Conservation (phyloP, 1,140 invertebrate species). For the Drosophila erecta region DNA sequence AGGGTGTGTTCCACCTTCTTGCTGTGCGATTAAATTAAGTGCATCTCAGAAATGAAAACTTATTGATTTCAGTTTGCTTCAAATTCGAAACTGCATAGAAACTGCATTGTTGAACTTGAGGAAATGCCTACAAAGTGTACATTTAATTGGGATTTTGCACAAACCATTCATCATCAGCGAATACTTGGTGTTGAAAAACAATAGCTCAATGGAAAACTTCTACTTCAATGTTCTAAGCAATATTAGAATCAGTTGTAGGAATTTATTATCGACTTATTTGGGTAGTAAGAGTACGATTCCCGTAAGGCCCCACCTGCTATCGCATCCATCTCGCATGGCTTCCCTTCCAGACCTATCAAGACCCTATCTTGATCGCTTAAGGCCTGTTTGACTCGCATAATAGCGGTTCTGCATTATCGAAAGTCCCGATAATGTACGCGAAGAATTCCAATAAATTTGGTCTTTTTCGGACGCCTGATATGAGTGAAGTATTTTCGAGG, state of each 20-base stretch:
- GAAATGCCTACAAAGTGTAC: background rate
- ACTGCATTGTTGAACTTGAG: background rate
- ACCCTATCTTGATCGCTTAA: constrained; percentile 69
- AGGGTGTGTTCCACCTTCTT: constrained; percentile 29
- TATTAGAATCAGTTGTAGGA: no score
- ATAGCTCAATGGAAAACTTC: no score
- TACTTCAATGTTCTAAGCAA: no score
- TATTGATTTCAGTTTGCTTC: no score
- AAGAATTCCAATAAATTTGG: constrained; percentile 53
- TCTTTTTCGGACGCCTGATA: constrained; percentile 21
- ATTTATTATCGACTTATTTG: constrained; percentile 5
- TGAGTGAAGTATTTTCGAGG: constrained; percentile 21
- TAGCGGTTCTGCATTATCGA: constrained; percentile 51
- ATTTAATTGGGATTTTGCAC: no score
- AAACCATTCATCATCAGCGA: no score
- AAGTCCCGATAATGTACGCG: constrained; percentile 35
- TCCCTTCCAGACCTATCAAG: background rate
- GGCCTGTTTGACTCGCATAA: constrained; percentile 59
- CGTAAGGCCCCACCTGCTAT: constrained; percentile 5
- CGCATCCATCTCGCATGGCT: constrained; percentile 7
- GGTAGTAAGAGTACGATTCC: background rate
- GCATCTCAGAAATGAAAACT: background rate
- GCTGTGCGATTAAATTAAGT: constrained; percentile 15
- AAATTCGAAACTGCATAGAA: background rate
- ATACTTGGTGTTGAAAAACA: background rate